A percentile compares a stretch with the other conserved stretches of the same genome.
Conservation (phyloP, 2,888 invertebrate genomes). For the Sisyra terminalis region DNA sequence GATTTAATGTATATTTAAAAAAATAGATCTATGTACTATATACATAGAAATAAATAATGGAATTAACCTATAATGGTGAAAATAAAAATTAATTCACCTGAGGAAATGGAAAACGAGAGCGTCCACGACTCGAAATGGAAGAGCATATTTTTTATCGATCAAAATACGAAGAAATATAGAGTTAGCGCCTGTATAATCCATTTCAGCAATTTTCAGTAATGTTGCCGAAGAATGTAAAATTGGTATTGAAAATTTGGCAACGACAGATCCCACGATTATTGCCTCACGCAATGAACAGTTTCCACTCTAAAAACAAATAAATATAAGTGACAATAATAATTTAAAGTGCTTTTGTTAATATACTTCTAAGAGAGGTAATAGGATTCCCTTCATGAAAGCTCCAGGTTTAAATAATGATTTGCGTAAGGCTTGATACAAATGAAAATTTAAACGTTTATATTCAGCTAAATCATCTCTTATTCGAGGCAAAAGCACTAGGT, state of each 20-base stretch:
- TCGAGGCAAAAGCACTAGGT: constrained; percentile 80
- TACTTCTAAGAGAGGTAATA: constrained; percentile 44
- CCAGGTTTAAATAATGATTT: constrained; percentile 94
- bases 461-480: constrained; percentile 90
- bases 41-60: too few species aligned
- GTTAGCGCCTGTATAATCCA: constrained; percentile 93
- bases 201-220: constrained; percentile 87
- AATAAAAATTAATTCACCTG: constrained; percentile 44
- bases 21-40: too few species aligned
- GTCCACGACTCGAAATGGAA: constrained; percentile 91
- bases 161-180: constrained; percentile 88
- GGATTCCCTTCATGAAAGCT: constrained; percentile 88
- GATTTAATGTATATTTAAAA: too few species aligned
- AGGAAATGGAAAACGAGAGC: constrained; percentile 88
- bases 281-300: constrained; percentile 93
- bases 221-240: constrained; percentile 91
- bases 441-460: constrained; percentile 89
- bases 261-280: constrained; percentile 81
- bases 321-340: neutral
- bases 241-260: constrained; percentile 84
- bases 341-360: constrained; percentile 6
- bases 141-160: constrained; percentile 93
- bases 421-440: constrained; percentile 84
- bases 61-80: too few species aligned
- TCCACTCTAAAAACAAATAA: constrained; percentile 45